phyloP scores from a whole-genome alignment of 2,888 invertebrate genomes.

The Deroplatys truncata region DNA sequence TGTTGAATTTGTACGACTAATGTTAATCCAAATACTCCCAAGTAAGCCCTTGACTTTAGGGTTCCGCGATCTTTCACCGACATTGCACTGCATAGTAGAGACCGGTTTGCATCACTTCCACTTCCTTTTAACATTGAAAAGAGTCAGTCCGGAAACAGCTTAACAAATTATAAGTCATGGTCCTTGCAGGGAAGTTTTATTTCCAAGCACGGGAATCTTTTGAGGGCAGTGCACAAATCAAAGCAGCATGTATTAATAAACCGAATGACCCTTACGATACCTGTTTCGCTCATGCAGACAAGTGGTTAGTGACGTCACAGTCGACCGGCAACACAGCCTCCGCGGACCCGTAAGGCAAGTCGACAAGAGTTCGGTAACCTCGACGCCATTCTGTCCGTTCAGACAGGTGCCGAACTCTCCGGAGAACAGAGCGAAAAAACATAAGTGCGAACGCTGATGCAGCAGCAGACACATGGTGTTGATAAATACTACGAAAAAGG shows the following conservation, averaged over 20 bases:
- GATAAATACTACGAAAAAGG: no score
- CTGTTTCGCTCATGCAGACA: neutral
- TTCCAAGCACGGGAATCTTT: no score
- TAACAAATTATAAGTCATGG: neutral
- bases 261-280: neutral
- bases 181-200: neutral
- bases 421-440: no score
- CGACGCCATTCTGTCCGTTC: neutral
- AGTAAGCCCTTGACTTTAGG: no score
- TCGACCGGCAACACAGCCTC: neutral
- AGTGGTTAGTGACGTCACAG: neutral
- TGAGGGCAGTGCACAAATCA: neutral
- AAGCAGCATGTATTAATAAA: neutral
- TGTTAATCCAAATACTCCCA: no score
- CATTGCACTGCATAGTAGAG: neutral
- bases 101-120: neutral
- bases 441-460: neutral
- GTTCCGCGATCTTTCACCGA: neutral
- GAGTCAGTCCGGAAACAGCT: neutral
- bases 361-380: neutral
- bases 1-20: no score
- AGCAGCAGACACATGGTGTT: neutral
- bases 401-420: neutral
- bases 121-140: neutral
- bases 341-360: neutral